Conservation (phyloP, 2,113 vertebrate species). For the Zosterops lateralis region DNA sequence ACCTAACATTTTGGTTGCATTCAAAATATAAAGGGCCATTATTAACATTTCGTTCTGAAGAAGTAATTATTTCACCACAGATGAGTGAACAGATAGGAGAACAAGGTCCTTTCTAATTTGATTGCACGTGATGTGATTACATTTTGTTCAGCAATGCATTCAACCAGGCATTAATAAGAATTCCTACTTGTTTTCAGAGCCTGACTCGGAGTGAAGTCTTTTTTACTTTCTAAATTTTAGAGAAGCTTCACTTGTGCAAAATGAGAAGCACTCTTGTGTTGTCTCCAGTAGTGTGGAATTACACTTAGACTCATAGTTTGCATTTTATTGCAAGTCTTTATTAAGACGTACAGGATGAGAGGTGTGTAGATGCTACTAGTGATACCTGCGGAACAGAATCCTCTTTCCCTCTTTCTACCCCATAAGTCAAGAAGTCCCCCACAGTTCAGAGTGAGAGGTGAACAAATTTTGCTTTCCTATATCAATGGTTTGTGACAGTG, state of each 20-base stretch:
- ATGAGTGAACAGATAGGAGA: not conserved
- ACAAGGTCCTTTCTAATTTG: not conserved
- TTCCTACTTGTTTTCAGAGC: not conserved
- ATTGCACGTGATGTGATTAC: not conserved
- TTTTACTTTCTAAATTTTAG: not conserved
- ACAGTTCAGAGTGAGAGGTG: not conserved
- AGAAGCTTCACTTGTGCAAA: not conserved
- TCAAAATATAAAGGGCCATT: not conserved
- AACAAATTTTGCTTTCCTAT: not conserved
- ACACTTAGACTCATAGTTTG: not conserved
- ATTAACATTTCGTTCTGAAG: conserved; percentile 1
- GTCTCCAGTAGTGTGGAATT: not conserved
- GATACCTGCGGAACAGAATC: not conserved
- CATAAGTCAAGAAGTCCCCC: not conserved
- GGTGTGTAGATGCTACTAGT: not conserved
- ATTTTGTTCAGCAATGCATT: not conserved
- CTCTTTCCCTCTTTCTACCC: not conserved
- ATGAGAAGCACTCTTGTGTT: not conserved
- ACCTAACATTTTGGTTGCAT: not conserved
- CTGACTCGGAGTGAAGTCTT: not conserved
- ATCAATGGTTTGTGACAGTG: not conserved
- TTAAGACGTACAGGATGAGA: not conserved
- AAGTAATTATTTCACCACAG: conserved; percentile 16
- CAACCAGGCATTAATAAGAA: not conserved
- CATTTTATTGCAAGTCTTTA: not conserved